phyloP scores from a whole-genome alignment of 2,113 vertebrate genomes.

The Etia nguti region DNA sequence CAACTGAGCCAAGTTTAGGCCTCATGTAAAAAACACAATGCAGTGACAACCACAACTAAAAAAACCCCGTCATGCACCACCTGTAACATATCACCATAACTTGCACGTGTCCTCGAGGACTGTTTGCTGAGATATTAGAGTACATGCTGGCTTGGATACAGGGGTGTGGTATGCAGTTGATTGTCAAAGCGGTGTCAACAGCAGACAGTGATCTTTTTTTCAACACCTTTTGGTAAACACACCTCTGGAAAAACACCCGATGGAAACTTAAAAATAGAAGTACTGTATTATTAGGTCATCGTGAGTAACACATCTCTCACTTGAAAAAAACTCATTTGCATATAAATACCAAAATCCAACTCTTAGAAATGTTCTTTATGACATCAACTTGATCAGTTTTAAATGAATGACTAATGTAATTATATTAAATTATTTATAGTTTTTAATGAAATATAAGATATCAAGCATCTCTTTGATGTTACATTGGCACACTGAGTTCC shows the following conservation, averaged over 20 bases:
- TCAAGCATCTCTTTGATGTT: background rate
- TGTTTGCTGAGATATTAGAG: background rate
- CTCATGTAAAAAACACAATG: background rate
- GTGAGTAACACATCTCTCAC: background rate
- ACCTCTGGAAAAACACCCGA: background rate
- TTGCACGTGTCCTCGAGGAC: background rate
- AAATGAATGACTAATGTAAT: background rate
- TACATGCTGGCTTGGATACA: background rate
- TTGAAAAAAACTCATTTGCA: background rate
- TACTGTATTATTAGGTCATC: background rate
- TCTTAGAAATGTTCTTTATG: background rate
- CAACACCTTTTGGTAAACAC: background rate
- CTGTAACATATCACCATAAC: background rate
- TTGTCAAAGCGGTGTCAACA: background rate
- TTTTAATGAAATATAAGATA: background rate
- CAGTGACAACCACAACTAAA: background rate
- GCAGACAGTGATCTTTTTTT: background rate
- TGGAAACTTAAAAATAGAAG: background rate
- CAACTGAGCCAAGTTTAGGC: background rate
- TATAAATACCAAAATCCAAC: background rate
- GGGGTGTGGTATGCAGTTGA: background rate
- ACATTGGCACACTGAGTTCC: background rate
- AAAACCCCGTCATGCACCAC: accelerated
- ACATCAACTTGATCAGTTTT: background rate
- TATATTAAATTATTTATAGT: background rate